Evolutionary conservation across 2,888 invertebrate species (phyloP).

Genomic region (Dynastes grantii): DNA sequence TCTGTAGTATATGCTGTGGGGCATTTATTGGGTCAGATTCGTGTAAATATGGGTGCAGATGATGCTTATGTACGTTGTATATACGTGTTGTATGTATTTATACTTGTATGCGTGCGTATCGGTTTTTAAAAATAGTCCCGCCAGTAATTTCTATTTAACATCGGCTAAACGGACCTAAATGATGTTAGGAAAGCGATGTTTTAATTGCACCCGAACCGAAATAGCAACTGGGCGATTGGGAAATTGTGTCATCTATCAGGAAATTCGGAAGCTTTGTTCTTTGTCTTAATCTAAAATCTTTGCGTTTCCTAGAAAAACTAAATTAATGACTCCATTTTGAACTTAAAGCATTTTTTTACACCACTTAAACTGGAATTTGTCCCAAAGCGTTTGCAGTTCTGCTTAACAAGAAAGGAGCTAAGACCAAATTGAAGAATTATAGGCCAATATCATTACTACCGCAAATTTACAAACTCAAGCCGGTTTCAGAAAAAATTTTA

Average conservation of each 20-base stretch:
- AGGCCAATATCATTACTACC: too few relatives aligned
- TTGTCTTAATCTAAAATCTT: too few relatives aligned
- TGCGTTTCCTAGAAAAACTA: too few relatives aligned
- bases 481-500: too few relatives aligned
- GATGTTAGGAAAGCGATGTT: neutral
- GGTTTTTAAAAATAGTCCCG: conserved; percentile 8
- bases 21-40: conserved; percentile 7
- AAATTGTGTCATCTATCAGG: conserved; percentile 3
- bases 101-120: neutral
- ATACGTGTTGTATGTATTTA: too few relatives aligned
- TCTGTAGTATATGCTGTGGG: neutral
- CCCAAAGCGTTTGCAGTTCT: too few relatives aligned
- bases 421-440: too few relatives aligned
- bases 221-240: neutral
- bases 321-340: too few relatives aligned
- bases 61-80: neutral
- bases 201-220: neutral
- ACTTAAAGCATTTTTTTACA: too few relatives aligned
- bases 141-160: neutral
- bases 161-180: neutral
- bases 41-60: conserved; percentile 3
- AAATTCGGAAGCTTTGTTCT: neutral
- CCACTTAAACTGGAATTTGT: too few relatives aligned
- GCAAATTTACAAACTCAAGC: too few relatives aligned
- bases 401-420: too few relatives aligned